Base-by-base conservation (phyloP, 2,797 vertebrate genomes). In the Schizopygopsis pylzovi region DNA sequence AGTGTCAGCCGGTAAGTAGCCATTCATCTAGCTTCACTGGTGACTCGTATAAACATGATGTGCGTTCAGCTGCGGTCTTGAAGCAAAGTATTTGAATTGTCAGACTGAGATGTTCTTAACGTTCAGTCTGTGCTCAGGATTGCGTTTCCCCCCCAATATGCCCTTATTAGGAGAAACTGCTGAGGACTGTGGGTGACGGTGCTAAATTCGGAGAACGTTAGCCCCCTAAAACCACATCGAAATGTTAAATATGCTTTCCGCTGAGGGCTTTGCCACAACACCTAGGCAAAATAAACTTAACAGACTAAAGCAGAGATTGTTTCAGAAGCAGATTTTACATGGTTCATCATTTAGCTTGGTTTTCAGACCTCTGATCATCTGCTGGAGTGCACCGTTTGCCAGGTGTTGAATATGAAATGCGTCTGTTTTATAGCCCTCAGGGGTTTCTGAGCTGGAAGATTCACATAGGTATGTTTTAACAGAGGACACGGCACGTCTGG, bases 91-190 rank as follows among this genome's bases (percentile, higher is more conserved):
- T 94, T 94, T 93, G 87, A 90, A 89, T 92, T 87, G 90, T 75
- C 79, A 88, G 90, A 83, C 88, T 91, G 93, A 95, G 93, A 95
- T 94, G 92, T 88, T 93, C 93, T 85, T 76, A 86, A 82, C n/a
- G 43, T 65, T 54, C 61, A 88, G 88, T 92, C 91, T 83, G 87
- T 80, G 91, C 90, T 90, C 90, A 75, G 89, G 89, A 91, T 90
- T 92, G 91, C 93, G 92, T 94, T 95, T 63, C 76, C 93, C 93
- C 93, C 93, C 91, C 91, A 85, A 89, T 90, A 94, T 96, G 94
- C 90, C 95, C 95, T 95, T 96, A 96, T 96, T 96, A 95, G 95
- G 95, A 94, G 93, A 95, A 90, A 95, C 90, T 90, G 85, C 91
- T 88, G 85, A 91, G 79, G 88, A 84, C 92, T 89, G 33, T 78